Evolutionary conservation across 2,113 vertebrate genomes (phyloP), one percentile per base, ranked within the genome.

Genomic region (Lynx canadensis): DNA sequence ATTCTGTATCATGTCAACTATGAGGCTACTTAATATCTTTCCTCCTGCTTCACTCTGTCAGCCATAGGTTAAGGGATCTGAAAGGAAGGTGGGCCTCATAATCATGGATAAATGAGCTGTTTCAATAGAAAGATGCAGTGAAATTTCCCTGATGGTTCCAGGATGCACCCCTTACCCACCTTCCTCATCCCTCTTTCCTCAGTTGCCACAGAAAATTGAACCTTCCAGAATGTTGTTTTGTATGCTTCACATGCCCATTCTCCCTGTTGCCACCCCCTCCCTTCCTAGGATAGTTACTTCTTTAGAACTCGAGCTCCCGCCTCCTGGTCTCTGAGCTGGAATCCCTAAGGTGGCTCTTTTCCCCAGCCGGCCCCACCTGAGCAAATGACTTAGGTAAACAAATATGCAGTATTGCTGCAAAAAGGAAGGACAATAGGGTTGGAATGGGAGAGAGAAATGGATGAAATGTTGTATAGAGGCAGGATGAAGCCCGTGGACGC

Each of bases 361-460:
- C 86, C 95, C 95, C 90, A 71, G 63, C 10, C 8, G 80, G 68
- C 80, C 41, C 69, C 66, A 52, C 63, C 29, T 31, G 36, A 84
- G 91, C 97, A 93, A 95, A 91, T 66, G 74, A 68, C 90, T 68
- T 55, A 94, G 89, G 85, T 81, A 74, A 98, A 91, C 52, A 82
- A 74, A 66, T 92, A 33, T 95, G 89, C 94, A 96, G 82, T 4
- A 0, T 91, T 71, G 63, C 57, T 88, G 65, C 83, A 80, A 92
- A 83, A 69, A 60, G 69, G 69, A 92, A 96, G 74, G 90, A 65
- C 25, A 80, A 45, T 7, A 36, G 21, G 52, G 78, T 33, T 33
- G 48, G 10, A 79, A 79, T 79, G 76, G 76, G 31, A 48, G 19
- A 33, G 92, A 96, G 48, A 91, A 81, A 96, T 97, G 71, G 38